These are phyloP conservation scores for Cavia aperea DNA, from an alignment of 2,113 vertebrate genomes.

Conservation along the genomic window DNA sequence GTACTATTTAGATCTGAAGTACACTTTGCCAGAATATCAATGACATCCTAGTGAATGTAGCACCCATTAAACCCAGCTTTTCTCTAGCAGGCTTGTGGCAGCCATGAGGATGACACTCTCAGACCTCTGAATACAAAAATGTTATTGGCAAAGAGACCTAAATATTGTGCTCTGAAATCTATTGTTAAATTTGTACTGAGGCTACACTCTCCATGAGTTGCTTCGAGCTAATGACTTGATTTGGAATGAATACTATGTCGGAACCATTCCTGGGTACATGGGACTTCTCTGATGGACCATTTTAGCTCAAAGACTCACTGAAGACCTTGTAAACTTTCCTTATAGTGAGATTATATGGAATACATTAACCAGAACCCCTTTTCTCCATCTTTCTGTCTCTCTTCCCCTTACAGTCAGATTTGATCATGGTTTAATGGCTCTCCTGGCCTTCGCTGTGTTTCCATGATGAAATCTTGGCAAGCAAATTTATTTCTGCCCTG, in stretches of 20 bases:
- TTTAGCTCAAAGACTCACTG: background rate
- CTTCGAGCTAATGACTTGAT: background rate
- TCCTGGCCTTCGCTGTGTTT: background rate
- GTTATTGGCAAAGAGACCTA: background rate
- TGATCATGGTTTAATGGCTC: background rate
- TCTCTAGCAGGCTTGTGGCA: background rate
- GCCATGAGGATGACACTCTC: background rate
- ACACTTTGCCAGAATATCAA: background rate
- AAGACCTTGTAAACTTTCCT: background rate
- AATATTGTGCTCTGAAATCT: background rate
- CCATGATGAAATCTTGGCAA: background rate
- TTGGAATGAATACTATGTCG: background rate
- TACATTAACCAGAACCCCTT: background rate
- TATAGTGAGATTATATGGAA: background rate
- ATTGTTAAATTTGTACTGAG: background rate
- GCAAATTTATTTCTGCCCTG: background rate
- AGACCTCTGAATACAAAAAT: background rate
- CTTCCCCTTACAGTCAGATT: background rate
- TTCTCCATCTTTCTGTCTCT: background rate
- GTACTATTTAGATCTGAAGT: background rate
- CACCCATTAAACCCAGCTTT: background rate
- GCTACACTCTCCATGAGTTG: background rate
- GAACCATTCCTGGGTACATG: background rate
- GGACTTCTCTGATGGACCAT: background rate
- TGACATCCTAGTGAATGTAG: background rate